Percentiles rank a stretch among this genome's conserved stretches.
Conservation (phyloP, 2,113 vertebrate species). For the Lepidothrix coronata region DNA sequence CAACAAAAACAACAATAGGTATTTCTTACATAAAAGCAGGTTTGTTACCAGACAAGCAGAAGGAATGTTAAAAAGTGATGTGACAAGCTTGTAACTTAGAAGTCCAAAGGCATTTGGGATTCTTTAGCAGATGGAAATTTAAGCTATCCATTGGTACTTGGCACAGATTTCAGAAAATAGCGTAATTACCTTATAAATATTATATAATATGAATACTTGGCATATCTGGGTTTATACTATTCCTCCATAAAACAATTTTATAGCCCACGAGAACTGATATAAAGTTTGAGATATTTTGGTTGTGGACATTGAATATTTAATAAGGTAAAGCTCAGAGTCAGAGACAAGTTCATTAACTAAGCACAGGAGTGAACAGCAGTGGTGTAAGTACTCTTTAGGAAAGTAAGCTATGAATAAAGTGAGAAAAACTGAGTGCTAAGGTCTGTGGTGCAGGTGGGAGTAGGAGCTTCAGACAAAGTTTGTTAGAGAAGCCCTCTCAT, state of each 20-base stretch:
- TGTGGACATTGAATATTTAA: not conserved
- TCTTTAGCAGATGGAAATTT: not conserved
- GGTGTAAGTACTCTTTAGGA: not conserved
- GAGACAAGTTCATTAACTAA: not conserved
- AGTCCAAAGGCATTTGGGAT: not conserved
- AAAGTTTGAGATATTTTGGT: not conserved
- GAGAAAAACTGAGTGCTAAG: not conserved
- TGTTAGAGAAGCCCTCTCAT: not conserved
- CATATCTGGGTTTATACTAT: not conserved
- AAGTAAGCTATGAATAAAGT: not conserved
- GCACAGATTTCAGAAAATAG: not conserved
- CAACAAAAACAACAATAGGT: not conserved
- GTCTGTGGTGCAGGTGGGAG: not conserved
- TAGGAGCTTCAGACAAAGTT: not conserved
- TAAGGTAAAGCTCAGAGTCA: not conserved
- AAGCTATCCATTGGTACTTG: not conserved
- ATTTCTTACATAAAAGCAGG: not conserved
- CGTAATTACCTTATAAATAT: not conserved
- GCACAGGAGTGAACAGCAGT: not conserved
- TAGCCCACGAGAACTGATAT: not conserved
- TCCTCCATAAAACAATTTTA: not conserved
- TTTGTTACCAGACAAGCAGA: not conserved
- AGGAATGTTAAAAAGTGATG: not conserved
- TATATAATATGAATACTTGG: not conserved
- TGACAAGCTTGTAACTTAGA: not conserved